Evolutionary conservation across 2,113 vertebrate genomes (phyloP), one percentile per base, ranked within the genome.

Genomic region (Tragelaphus scriptus): DNA sequence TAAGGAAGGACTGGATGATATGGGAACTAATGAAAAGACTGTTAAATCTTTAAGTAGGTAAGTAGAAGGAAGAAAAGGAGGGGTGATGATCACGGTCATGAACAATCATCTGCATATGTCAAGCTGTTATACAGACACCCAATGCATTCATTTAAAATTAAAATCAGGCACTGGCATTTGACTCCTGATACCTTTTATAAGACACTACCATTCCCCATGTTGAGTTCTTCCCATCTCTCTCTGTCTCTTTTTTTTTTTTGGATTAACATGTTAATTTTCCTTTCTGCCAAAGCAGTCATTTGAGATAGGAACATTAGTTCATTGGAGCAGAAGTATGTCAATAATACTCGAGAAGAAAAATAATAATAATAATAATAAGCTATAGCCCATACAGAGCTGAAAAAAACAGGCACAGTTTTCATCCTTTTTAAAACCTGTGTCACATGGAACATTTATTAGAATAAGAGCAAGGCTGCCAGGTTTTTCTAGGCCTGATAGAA

Each of bases 181-280:
- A 87, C 30, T 87, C 15, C 32, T 85, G 5, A 58, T 65, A 95
- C 36, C 25, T 85, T 85, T 77, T 88, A 71, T 68, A 80, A 92
- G 55, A 85, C 26, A 53, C 53, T 81, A 36, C 51, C 36, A 56
- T 71, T 95, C 30, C 12, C 9, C 6, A 0, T 16, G 2, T 87
- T 61, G 25, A 93, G 19, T 17, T 63, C n/a, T 79, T 80, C 36
- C 25, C 25, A 14, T 84, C 51, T 49, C 51, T 56, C 4, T 36
- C n/a, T 71, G 32, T 68, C 8, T 1, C 19, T 10, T n/a, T 47
- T 65, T 89, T 75, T 36, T 68, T 86, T 95, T 84, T 86, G 1
- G 36, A 68, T 85, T 92, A 95, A 87, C 47, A 92, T 92, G 32
- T 71, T 96, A 88, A 92, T 94, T 95, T 96, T 97, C 88, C 61